Evolutionary conservation across 2,797 vertebrate genomes (phyloP).

Genomic region (Chiroxiphia lanceolata): DNA sequence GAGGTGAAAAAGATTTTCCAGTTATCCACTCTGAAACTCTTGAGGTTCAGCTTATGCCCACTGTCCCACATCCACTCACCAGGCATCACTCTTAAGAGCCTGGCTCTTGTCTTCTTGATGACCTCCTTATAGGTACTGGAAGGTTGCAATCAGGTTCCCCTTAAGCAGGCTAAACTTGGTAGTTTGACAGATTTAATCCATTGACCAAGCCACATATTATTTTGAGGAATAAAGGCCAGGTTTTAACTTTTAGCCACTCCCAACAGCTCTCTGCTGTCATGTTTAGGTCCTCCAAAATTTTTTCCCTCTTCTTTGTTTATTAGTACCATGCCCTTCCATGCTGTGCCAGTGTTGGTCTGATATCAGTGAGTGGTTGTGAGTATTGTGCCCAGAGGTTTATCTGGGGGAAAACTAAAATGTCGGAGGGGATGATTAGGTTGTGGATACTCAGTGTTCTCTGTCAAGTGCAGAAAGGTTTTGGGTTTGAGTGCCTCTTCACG

Average conservation of each 20-base stretch:
- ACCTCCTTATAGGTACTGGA: not conserved
- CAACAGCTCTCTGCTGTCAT: not conserved
- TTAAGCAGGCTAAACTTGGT: not conserved
- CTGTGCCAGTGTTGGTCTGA: not conserved
- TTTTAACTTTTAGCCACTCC: not conserved
- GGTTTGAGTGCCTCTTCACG: not conserved
- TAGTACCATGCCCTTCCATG: accelerated
- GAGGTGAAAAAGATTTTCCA: not conserved
- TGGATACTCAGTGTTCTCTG: not conserved
- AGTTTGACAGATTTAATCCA: not conserved
- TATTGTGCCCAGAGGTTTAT: not conserved
- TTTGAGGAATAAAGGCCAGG: not conserved
- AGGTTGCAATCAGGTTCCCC: not conserved
- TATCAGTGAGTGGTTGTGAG: not conserved
- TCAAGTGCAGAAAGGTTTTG: not conserved
- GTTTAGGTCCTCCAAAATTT: not conserved
- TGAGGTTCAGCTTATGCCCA: accelerated
- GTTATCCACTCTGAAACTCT: not conserved
- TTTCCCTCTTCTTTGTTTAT: not conserved
- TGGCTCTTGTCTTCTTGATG: not conserved
- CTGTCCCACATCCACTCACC: not conserved
- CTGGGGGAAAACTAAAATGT: not conserved
- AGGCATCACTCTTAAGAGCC: not conserved
- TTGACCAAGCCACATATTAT: not conserved
- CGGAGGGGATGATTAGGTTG: not conserved